Evolutionary conservation across 2,888 invertebrate genomes (phyloP).

Genomic region (Microctonus brassicae): DNA sequence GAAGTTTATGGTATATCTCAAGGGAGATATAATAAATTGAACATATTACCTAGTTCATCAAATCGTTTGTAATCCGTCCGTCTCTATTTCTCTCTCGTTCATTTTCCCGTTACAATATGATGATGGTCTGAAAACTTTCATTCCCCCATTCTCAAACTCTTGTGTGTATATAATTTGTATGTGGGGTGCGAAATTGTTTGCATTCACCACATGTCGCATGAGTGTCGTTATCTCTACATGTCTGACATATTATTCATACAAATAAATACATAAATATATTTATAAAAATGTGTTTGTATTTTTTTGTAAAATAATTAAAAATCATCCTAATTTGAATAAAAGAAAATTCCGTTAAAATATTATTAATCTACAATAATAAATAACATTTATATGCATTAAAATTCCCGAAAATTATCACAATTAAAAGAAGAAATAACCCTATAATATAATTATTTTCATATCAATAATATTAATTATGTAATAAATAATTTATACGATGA

Average conservation of each 20-base stretch:
- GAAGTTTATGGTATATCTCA: no score
- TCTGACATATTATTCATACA: not conserved
- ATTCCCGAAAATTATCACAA: no score
- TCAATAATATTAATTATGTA: no score
- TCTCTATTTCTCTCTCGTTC: constrained; percentile 35
- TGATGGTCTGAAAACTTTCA: not conserved
- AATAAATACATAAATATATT: not conserved
- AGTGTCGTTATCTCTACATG: not conserved
- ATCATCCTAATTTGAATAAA: no score
- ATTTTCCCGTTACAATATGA: no score
- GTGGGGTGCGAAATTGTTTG: constrained; percentile 4
- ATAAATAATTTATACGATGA: no score
- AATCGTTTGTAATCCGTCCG: constrained; percentile 41
- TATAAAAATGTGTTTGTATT: not conserved
- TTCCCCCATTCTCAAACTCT: not conserved
- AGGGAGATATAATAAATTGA: no score
- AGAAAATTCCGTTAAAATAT: no score
- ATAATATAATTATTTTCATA: no score
- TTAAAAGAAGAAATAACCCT: no score
- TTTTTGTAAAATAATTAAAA: not conserved
- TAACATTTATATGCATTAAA: no score
- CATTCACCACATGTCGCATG: constrained; percentile 19
- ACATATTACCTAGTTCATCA: constrained; percentile 41
- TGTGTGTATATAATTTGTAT: not conserved
- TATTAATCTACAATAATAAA: not conserved